Conservation (phyloP, 2,797 vertebrate genomes). For the Apogon talboti region DNA sequence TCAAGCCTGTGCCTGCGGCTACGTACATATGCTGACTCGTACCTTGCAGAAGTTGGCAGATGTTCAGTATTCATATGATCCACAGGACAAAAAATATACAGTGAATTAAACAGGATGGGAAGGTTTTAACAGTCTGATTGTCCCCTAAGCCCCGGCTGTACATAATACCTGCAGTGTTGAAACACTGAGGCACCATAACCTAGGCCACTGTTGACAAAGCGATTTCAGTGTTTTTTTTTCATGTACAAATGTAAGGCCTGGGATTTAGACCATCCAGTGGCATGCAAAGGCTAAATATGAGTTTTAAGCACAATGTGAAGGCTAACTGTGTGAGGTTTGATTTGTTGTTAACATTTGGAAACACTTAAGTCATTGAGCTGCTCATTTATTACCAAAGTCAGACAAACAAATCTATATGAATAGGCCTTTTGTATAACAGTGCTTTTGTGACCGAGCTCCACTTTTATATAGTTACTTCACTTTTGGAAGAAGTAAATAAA, state of each 20-base stretch:
- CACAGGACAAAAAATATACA: slow-evolving; percentile 18
- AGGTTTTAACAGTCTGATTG: slow-evolving; percentile 20
- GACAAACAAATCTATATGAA: slow-evolving; percentile 45
- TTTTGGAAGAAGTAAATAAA: not conserved
- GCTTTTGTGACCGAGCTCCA: slow-evolving; percentile 28
- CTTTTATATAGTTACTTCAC: slow-evolving; percentile 14
- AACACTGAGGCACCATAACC: not conserved
- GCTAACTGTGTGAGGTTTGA: slow-evolving; percentile 13
- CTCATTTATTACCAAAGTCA: slow-evolving; percentile 23
- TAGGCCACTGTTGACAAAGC: slow-evolving; percentile 17
- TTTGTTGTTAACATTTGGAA: slow-evolving; percentile 43
- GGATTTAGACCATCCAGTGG: not conserved
- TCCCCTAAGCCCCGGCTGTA: slow-evolving; percentile 14
- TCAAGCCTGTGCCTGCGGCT: slow-evolving; percentile 39
- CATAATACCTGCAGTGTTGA: slow-evolving; percentile 21
- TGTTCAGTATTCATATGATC: slow-evolving; percentile 40
- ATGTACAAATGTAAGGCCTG: slow-evolving; percentile 25
- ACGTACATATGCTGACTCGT: slow-evolving; percentile 18
- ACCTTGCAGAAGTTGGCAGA: slow-evolving; percentile 48
- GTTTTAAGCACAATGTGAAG: slow-evolving; percentile 1
- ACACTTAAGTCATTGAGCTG: slow-evolving; percentile 39
- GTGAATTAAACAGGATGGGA: slow-evolving; percentile 39
- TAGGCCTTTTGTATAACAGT: slow-evolving; percentile 33
- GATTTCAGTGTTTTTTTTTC: slow-evolving; percentile 6
- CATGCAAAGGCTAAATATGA: not conserved